A percentile compares a stretch with the other conserved stretches of the same genome.
Evolutionary conservation across 2,888 invertebrate genomes (phyloP).

Genomic region (Plebejus melissa): DNA sequence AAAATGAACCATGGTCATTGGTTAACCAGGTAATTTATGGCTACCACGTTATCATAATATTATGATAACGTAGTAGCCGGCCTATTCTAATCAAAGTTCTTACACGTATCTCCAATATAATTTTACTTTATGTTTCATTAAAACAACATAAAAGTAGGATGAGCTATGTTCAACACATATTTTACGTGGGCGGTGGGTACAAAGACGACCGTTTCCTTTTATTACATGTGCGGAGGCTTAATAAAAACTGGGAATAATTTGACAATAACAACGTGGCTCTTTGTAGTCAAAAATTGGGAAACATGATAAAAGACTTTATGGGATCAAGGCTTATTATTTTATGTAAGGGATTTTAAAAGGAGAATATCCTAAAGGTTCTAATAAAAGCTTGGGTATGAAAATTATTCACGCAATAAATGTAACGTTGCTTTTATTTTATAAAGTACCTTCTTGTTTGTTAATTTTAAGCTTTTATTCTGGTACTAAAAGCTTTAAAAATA

Average conservation of each 20-base stretch:
- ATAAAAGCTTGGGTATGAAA: not conserved
- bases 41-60: too few species aligned
- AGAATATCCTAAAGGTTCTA: not conserved
- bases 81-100: not conserved
- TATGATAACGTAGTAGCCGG: too few species aligned
- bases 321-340: slow-evolving; percentile 11
- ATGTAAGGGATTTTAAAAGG: slow-evolving; percentile 6
- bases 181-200: slow-evolving; percentile 10
- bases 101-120: not conserved
- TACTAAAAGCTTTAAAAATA: not conserved
- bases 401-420: not conserved
- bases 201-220: slow-evolving; percentile 17
- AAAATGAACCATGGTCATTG: too few species aligned
- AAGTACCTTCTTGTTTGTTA: not conserved
- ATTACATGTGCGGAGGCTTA: slow-evolving; percentile 24
- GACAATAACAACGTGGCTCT: slow-evolving; percentile 22
- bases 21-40: too few species aligned
- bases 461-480: not conserved
- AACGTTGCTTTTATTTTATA: not conserved
- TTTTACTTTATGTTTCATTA: not conserved
- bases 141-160: not conserved
- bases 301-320: slow-evolving; percentile 10
- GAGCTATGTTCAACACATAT: slow-evolving; percentile 15
- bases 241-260: slow-evolving; percentile 20
- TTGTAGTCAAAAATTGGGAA: slow-evolving; percentile 26